Conservation (phyloP, 2,797 vertebrate species). For the Eulemur mongoz region DNA sequence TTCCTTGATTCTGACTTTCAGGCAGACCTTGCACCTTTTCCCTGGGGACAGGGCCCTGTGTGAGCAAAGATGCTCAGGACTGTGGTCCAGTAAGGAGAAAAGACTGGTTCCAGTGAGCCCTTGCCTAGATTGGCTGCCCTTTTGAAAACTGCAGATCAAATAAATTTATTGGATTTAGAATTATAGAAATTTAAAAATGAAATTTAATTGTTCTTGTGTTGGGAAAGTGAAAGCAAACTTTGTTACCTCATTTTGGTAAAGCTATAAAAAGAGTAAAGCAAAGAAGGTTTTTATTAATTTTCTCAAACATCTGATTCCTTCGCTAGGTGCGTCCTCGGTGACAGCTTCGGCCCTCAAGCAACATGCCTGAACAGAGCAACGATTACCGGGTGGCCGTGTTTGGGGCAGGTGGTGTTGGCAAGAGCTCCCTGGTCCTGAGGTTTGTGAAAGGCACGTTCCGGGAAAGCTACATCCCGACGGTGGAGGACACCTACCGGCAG, state of each 20-base stretch:
- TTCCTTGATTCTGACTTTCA: neutral
- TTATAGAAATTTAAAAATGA: neutral
- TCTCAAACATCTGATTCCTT: constrained; percentile 44
- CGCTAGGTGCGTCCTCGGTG: constrained; percentile 72
- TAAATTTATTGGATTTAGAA: neutral
- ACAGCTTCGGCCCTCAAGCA: constrained; percentile 62
- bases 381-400: constrained; percentile 91
- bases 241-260: neutral
- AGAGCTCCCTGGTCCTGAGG: constrained; percentile 89
- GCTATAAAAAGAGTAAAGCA: neutral
- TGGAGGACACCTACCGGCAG: constrained; percentile 91
- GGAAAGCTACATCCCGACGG: constrained; percentile 90
- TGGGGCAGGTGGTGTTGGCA: constrained; percentile 90
- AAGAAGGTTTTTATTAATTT: neutral
- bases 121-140: neutral
- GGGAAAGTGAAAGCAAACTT: neutral
- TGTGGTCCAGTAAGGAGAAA: neutral
- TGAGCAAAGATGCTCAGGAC: neutral
- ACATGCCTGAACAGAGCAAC: constrained; percentile 90
- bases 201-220: neutral
- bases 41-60: too few relatives aligned
- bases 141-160: neutral
- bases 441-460: constrained; percentile 91
- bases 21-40: neutral
- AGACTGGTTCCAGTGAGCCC: neutral